Percentiles rank a stretch among this genome's conserved stretches.
These are phyloP conservation scores for Danionella cerebrum DNA, from an alignment of 2,113 vertebrate genomes.

Conservation along the genomic window DNA sequence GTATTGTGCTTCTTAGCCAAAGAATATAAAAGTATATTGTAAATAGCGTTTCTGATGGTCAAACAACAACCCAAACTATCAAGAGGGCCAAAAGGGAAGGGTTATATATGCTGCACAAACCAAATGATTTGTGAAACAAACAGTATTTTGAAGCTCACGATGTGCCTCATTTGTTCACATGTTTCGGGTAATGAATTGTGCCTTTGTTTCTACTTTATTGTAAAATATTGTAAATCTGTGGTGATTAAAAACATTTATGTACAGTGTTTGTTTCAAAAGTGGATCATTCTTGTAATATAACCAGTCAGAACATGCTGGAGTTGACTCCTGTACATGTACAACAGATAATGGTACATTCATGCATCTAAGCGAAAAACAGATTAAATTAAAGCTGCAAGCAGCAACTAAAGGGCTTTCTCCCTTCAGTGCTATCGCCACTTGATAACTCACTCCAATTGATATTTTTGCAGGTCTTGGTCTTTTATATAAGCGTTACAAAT, in stretches of 20 bases:
- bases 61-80: slow-evolving; percentile 12
- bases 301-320: too few relatives aligned
- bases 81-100: slow-evolving; percentile 20
- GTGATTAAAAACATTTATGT: slow-evolving; percentile 42
- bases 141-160: slow-evolving; percentile 29
- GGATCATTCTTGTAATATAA: neutral
- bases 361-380: too few relatives aligned
- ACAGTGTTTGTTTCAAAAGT: slow-evolving; percentile 20
- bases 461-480: too few relatives aligned
- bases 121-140: neutral
- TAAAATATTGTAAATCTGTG: slow-evolving; percentile 43
- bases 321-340: too few relatives aligned
- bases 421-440: too few relatives aligned
- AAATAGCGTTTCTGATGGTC: slow-evolving; percentile 11
- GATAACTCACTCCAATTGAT: too few relatives aligned
- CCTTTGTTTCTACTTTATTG: slow-evolving; percentile 31
- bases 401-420: too few relatives aligned
- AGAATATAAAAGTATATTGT: slow-evolving; percentile 30
- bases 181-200: slow-evolving; percentile 29
- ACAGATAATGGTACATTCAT: too few relatives aligned
- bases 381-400: too few relatives aligned
- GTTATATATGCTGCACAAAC: neutral
- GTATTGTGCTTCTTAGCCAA: slow-evolving; percentile 18
- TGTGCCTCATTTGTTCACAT: slow-evolving; percentile 28
- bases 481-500: too few relatives aligned